Base-by-base conservation (phyloP, 2,113 vertebrate species). In the Thamnaconus septentrionalis region DNA sequence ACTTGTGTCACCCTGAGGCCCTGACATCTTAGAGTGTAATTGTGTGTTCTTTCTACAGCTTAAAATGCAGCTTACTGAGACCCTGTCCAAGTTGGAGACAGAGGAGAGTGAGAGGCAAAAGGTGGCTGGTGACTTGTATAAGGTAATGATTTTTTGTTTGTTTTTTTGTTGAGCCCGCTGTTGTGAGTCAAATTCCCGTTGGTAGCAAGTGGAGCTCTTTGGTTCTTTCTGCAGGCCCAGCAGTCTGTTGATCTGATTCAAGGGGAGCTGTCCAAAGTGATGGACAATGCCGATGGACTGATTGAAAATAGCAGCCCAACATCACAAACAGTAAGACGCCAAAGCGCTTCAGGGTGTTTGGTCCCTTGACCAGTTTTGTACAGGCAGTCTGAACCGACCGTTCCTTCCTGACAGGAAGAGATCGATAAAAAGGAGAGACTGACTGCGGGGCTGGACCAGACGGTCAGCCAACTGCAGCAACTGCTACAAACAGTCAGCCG, bases 231-330 rank as follows among this genome's bases (percentile, higher is more conserved):
- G 0, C 74, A 99, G 97, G 97, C 96, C 53, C 96, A 98, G 84
- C 93, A 96, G 83, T 97, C 94, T 66, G 83, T 99, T 82, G 94
- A 96, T 74, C 89, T 93, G 79, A 96, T 99, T 47, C 95, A 97
- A 85, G 93, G 89, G 58, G 94, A 97, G 89, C 93, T 98, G 62
- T 90, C 93, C 5, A 96, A 95, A 84, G 93, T 92, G 75, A 78
- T 89, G 0, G 94, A 91, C 74, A 94, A 94, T 40, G 80, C 82
- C 43, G 92, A 91, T 12, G 85, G 71, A 41, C 91, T 96, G 85
- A 96, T 96, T 58, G 94, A 96, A 64, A 96, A 98, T 69, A 96
- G 93, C 79, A 94, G 90, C 12, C 84, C 93, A 80, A 92, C 92
- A 50, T 90, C 93, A 72, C 94, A 95, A 83, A 87, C 6, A 73